Evolutionary conservation across 2,113 vertebrate genomes (phyloP).

Genomic region (Dicrurus megarhynchus): DNA sequence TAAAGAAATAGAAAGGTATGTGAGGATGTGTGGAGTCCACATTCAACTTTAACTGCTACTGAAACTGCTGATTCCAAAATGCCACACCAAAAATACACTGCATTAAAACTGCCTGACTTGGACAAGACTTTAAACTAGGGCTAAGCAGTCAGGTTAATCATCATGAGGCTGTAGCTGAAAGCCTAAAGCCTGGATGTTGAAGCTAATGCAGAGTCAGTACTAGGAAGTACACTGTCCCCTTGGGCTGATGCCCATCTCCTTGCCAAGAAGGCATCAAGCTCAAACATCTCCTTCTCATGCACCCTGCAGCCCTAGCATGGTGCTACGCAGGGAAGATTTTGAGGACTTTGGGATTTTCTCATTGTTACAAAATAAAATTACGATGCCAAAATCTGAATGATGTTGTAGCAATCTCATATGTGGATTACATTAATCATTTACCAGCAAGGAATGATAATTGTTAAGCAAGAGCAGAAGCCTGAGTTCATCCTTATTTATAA

Average conservation of each 20-base stretch:
- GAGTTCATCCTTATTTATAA: not conserved
- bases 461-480: not conserved
- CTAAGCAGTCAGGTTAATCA: not conserved
- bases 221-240: fast-evolving
- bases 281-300: fast-evolving
- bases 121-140: not conserved
- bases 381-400: not conserved
- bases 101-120: not conserved
- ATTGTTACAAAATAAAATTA: not conserved
- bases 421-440: conserved; percentile 18
- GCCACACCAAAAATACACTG: fast-evolving
- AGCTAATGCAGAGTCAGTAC: fast-evolving
- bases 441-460: not conserved
- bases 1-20: not conserved
- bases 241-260: fast-evolving
- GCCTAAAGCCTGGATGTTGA: not conserved
- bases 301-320: fast-evolving
- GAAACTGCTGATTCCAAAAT: not conserved
- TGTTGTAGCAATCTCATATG: not conserved
- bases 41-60: not conserved
- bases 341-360: not conserved
- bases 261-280: not conserved
- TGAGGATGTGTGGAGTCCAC: too few relatives aligned
- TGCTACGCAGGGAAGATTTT: not conserved
- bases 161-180: not conserved